A percentile compares a stretch with the other conserved stretches of the same genome.
Conservation (phyloP, 30 jellyfish, hydroid and myxozoan genomes). For the Turritopsis rubra region DNA sequence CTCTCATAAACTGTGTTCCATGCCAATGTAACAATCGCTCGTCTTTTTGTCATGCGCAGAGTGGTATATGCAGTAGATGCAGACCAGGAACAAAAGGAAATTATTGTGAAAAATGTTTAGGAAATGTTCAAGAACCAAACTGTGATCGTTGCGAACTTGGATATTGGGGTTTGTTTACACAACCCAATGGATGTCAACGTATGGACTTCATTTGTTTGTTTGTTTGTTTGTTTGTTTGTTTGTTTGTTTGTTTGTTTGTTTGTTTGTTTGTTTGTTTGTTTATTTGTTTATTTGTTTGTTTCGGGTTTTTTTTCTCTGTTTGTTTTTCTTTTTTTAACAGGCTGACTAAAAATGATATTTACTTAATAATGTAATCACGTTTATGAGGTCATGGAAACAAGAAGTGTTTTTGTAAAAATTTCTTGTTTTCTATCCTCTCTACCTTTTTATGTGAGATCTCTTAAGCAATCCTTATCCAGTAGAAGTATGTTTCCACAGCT, state of each 20-base stretch:
- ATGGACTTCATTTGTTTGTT: slow-evolving; percentile 6
- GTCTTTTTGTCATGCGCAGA: slow-evolving; percentile 54
- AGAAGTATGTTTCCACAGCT: too few relatives aligned
- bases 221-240: neutral
- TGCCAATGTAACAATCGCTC: slow-evolving; percentile 77
- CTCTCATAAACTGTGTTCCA: slow-evolving; percentile 78
- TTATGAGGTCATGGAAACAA: too few relatives aligned
- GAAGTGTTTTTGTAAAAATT: too few relatives aligned
- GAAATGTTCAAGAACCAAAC: slow-evolving; percentile 58
- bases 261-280: neutral
- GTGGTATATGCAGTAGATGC: slow-evolving; percentile 73
- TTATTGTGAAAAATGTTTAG: slow-evolving; percentile 86
- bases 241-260: neutral
- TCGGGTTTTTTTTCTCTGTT: too few relatives aligned
- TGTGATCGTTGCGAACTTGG: slow-evolving; percentile 84
- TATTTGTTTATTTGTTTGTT: too few relatives aligned
- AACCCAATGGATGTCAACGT: slow-evolving; percentile 77
- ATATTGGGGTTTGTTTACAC: slow-evolving; percentile 71
- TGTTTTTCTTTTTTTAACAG: too few relatives aligned
- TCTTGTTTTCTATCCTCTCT: too few relatives aligned
- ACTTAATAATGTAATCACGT: too few relatives aligned
- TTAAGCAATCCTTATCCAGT: too few relatives aligned
- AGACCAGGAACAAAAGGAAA: slow-evolving; percentile 83
- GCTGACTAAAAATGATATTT: too few relatives aligned
- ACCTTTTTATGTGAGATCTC: too few relatives aligned